A percentile compares a stretch with the other conserved stretches of the same genome.
These are phyloP conservation scores for Fundulus diaphanus DNA, from an alignment of 2,797 vertebrate genomes.

Conservation along the genomic window DNA sequence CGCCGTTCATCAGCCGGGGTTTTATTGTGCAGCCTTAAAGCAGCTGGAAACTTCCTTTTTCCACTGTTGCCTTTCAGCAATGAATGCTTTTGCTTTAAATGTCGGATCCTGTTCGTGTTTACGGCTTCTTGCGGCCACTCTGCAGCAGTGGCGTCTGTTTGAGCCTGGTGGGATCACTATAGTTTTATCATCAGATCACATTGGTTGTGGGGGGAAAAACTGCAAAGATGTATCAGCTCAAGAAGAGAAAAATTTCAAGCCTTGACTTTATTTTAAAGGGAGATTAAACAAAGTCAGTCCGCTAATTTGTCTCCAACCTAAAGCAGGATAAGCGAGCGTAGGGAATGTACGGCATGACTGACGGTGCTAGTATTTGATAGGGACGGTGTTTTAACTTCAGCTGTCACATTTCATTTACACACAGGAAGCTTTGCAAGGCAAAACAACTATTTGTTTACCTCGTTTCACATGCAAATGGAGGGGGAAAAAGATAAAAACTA, in stretches of 20 bases:
- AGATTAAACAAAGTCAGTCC: background rate
- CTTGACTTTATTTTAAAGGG: background rate
- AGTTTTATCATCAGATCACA: background rate
- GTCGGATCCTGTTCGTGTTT: slow-evolving; percentile 39
- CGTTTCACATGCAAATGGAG: slow-evolving; percentile 18
- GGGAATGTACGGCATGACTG: slow-evolving; percentile 29
- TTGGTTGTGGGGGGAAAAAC: background rate
- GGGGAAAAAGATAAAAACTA: background rate
- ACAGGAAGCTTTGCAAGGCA: slow-evolving; percentile 14
- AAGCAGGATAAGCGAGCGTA: slow-evolving; percentile 15
- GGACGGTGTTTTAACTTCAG: slow-evolving; percentile 23
- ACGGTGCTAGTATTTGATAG: slow-evolving; percentile 7
- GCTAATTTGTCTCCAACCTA: background rate
- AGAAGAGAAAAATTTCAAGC: background rate
- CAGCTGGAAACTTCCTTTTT: slow-evolving; percentile 18
- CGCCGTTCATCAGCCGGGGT: slow-evolving; percentile 31
- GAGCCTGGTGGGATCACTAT: background rate
- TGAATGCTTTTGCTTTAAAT: slow-evolving; percentile 52
- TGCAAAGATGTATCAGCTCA: background rate
- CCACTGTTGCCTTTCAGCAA: slow-evolving; percentile 34
- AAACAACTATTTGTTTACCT: slow-evolving; percentile 14
- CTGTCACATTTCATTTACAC: slow-evolving; percentile 17
- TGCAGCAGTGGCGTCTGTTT: slow-evolving; percentile 26
- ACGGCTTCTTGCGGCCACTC: slow-evolving; percentile 17
- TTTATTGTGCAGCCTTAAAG: slow-evolving; percentile 26